Evolutionary conservation across 2,113 vertebrate species (phyloP), one percentile per base, ranked within the genome.

Genomic region (Seriola aureovittata): DNA sequence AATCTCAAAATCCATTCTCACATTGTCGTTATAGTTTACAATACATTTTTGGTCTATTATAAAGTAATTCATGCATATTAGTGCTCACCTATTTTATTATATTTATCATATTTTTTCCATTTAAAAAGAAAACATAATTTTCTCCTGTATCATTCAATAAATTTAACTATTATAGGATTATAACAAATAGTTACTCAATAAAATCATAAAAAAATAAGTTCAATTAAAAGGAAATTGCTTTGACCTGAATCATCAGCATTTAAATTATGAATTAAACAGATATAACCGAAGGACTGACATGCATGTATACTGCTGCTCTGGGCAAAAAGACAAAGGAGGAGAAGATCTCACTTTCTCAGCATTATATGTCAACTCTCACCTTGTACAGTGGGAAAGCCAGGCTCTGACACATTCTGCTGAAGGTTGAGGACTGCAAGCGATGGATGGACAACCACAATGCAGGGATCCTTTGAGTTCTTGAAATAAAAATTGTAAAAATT

Each of bases 391-490:
- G 94, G 62, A 96, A 95, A 2, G 10, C 42, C 19, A 95, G 71
- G 40, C 79, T 94, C 16, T 93, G 80, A 88, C 93, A 91, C 54
- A 96, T 29, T 16, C 23, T 90, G 23, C 80, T 86, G 67, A 95
- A 95, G 68, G 75, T 69, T 0, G 90, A 65, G 0, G 89, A 91
- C 52, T 82, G 83, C 63, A 95, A 46, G 23, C 94, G 93, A 78
- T 95, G 78, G 65, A 96, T 93, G 29, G 96, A 96, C 64, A 96
- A 81, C 81, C 92, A 91, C 0, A 92, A 93, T 8, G 87, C 89
- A 8, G 95, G 93, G 40, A 94, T 21, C 75, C 84, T 89, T 78
- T 93, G 92, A 0, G 10, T 67, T 21, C 95, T 29, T 94, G 81
- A 19, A 52, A 54, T 19, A 52, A 19, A 21, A 29, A 32, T 16